A percentile compares a stretch with the other conserved stretches of the same genome.
These are phyloP conservation scores for Spilogale gracilis DNA, from an alignment of 2,113 vertebrate genomes.

Conservation along the genomic window DNA sequence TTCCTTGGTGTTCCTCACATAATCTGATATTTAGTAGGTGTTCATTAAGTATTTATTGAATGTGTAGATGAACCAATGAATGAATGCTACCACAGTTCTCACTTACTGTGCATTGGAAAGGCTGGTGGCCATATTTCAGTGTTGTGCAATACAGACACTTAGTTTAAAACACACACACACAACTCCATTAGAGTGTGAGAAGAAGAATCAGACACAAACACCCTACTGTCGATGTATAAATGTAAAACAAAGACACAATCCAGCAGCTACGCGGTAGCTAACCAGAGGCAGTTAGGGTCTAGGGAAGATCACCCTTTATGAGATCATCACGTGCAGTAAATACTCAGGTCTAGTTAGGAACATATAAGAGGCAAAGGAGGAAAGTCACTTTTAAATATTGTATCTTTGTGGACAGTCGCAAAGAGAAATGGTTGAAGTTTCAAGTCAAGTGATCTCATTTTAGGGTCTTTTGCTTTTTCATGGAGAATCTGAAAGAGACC, in stretches of 20 bases:
- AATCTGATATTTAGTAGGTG: neutral
- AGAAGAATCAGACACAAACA: neutral
- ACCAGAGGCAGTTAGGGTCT: neutral
- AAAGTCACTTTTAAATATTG: neutral
- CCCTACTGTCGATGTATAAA: neutral
- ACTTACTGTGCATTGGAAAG: neutral
- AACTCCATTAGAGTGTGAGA: conserved; percentile 8
- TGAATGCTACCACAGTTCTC: neutral
- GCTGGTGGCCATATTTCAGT: neutral
- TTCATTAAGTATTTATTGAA: neutral
- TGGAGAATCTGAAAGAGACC: conserved; percentile 4
- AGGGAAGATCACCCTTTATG: neutral
- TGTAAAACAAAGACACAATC: neutral
- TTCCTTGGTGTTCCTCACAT: neutral
- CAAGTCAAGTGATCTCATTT: conserved; percentile 14
- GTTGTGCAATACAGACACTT: neutral
- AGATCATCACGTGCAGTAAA: conserved; percentile 10
- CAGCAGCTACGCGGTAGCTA: neutral
- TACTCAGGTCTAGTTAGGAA: neutral
- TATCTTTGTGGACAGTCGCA: conserved; percentile 13
- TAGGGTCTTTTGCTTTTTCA: conserved; percentile 51
- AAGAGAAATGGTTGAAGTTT: neutral
- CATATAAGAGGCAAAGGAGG: neutral
- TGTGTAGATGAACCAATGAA: neutral
- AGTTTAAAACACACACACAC: neutral